These are phyloP conservation scores for Cygnus atratus DNA, from an alignment of 2,113 vertebrate species.

Conservation along the genomic window DNA sequence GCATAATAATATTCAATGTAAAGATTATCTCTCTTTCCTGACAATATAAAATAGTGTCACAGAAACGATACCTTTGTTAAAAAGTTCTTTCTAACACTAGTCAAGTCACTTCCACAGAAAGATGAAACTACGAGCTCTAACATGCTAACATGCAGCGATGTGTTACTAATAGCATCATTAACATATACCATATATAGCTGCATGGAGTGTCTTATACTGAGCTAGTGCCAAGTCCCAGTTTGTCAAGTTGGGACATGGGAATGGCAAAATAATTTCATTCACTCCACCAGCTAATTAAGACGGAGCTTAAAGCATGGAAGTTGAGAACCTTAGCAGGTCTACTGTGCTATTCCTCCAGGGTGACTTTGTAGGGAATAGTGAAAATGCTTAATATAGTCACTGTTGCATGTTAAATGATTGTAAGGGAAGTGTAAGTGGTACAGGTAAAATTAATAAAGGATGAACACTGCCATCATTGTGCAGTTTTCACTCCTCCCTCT, in stretches of 20 bases:
- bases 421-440: slow-evolving; percentile 17
- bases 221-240: slow-evolving; percentile 58
- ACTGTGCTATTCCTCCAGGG: slow-evolving; percentile 55
- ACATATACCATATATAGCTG: slow-evolving; percentile 55
- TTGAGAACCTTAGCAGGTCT: slow-evolving; percentile 54
- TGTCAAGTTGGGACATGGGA: slow-evolving; percentile 62
- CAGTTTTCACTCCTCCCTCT: background rate
- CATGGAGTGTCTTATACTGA: slow-evolving; percentile 13
- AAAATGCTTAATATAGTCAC: slow-evolving; percentile 56
- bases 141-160: slow-evolving; percentile 53
- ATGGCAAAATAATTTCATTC: slow-evolving; percentile 70
- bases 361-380: slow-evolving; percentile 63
- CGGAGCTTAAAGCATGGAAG: slow-evolving; percentile 56
- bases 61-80: slow-evolving; percentile 60
- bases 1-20: slow-evolving; percentile 58
- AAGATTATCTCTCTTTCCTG: slow-evolving; percentile 66
- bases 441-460: background rate
- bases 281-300: slow-evolving; percentile 70
- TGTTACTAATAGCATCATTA: slow-evolving; percentile 74
- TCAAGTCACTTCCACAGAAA: slow-evolving; percentile 57
- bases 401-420: slow-evolving; percentile 50
- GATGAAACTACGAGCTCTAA: slow-evolving; percentile 53
- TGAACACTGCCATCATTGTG: background rate
- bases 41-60: slow-evolving; percentile 56
- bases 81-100: slow-evolving; percentile 53